Conservation (phyloP, 2,797 vertebrate genomes). For the Cichlasoma orientale region DNA sequence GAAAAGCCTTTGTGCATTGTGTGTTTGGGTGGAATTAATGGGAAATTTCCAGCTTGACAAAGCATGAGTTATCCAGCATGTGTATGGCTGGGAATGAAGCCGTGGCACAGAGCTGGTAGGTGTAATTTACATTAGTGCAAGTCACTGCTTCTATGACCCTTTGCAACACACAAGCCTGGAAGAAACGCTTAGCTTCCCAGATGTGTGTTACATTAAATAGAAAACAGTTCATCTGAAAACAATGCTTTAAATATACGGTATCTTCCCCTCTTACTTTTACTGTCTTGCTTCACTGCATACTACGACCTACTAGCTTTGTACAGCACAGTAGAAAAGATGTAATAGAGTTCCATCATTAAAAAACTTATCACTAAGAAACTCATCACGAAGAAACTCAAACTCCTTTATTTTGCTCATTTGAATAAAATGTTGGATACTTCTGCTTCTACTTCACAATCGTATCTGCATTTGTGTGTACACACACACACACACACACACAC, state of each 20-base stretch:
- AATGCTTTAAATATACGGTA: slow-evolving; percentile 25
- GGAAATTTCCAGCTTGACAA: slow-evolving; percentile 81
- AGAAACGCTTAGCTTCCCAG: slow-evolving; percentile 2
- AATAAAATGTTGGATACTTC: slow-evolving; percentile 29
- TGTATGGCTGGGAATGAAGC: slow-evolving; percentile 50
- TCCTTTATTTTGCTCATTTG: slow-evolving; percentile 55
- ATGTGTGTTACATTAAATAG: slow-evolving; percentile 41
- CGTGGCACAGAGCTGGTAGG: slow-evolving; percentile 51
- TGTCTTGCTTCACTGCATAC: background rate
- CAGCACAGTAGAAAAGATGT: slow-evolving; percentile 22
- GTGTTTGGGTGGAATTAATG: slow-evolving; percentile 78
- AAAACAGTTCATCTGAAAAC: slow-evolving; percentile 46
- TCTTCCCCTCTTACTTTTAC: slow-evolving; percentile 15
- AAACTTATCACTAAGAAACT: no score
- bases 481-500: background rate
- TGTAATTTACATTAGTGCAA: slow-evolving; percentile 77
- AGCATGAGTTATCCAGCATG: slow-evolving; percentile 69
- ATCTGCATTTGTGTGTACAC: background rate
- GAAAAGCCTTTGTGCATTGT: slow-evolving; percentile 63
- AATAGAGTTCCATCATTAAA: slow-evolving; percentile 49
- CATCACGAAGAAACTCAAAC: slow-evolving; percentile 1
- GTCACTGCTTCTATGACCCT: slow-evolving; percentile 64
- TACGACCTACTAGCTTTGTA: background rate
- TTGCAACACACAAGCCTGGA: slow-evolving; percentile 17
- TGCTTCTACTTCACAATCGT: no score